Evolutionary conservation across 2,888 invertebrate species (phyloP).

Genomic region (Melikaiella ostensackeni): DNA sequence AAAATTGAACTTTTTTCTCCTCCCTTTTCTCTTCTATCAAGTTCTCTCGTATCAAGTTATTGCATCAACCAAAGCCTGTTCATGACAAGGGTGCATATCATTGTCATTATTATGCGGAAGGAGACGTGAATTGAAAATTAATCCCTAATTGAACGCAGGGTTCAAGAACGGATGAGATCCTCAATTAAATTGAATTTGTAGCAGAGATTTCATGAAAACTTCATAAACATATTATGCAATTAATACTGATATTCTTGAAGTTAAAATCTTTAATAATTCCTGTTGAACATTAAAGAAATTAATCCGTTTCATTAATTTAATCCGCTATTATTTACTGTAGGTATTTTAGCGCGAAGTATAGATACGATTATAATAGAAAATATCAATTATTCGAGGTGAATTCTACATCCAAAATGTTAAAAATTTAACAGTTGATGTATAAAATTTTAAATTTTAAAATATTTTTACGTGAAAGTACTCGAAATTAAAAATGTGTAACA

Average conservation of each 20-base stretch:
- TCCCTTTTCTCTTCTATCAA: not conserved
- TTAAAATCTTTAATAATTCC: not conserved
- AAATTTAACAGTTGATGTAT: too few relatives aligned
- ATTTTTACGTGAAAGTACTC: too few relatives aligned
- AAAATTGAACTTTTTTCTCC: not conserved
- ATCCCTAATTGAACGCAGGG: slow-evolving; percentile 21
- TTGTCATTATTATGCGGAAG: slow-evolving; percentile 17
- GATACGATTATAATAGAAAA: too few relatives aligned
- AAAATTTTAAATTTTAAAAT: too few relatives aligned
- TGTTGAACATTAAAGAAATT: not conserved
- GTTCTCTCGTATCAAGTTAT: slow-evolving; percentile 1
- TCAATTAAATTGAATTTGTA: not conserved
- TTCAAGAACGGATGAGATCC: not conserved
- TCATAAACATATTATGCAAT: not conserved
- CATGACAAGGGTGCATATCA: not conserved
- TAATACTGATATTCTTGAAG: not conserved
- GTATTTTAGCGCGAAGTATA: too few relatives aligned
- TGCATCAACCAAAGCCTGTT: not conserved
- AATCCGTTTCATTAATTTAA: too few relatives aligned
- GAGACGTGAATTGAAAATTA: not conserved
- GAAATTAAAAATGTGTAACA: too few relatives aligned
- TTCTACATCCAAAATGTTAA: too few relatives aligned
- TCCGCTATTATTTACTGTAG: too few relatives aligned
- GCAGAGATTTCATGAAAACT: slow-evolving; percentile 2
- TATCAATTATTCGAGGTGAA: too few relatives aligned